These are phyloP conservation scores for Hippocampus guttulatus DNA, from an alignment of 2,113 vertebrate species.

Conservation along the genomic window DNA sequence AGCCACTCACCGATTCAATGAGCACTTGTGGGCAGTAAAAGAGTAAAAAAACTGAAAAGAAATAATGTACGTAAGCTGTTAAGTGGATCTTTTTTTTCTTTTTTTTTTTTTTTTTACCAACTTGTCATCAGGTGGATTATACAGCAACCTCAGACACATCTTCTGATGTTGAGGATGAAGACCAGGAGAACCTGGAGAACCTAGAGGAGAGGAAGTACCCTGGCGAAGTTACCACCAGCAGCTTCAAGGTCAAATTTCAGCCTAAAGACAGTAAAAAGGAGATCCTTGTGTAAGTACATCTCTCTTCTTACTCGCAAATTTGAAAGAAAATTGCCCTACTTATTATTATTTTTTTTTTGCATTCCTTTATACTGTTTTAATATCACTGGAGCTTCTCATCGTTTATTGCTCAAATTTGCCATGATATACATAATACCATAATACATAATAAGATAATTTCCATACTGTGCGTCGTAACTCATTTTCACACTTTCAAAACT, in stretches of 20 bases:
- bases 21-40: neutral
- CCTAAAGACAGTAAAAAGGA: slow-evolving; percentile 98
- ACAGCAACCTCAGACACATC: slow-evolving; percentile 88
- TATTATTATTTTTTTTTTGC: neutral
- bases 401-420: too few relatives aligned
- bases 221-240: slow-evolving; percentile 90
- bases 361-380: too few relatives aligned
- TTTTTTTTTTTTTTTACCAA: neutral
- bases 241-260: slow-evolving; percentile 92
- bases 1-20: neutral
- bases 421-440: too few relatives aligned
- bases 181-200: slow-evolving; percentile 85
- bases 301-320: neutral
- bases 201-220: slow-evolving; percentile 93
- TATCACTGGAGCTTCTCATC: neutral
- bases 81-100: too few relatives aligned
- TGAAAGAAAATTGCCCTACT: neutral
- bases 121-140: slow-evolving; percentile 78
- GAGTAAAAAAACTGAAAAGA: neutral
- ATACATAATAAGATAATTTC: too few relatives aligned
- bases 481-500: neutral
- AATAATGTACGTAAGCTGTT: neutral
- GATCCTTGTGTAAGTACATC: slow-evolving; percentile 85
- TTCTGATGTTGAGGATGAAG: slow-evolving; percentile 92
- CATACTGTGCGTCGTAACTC: too few relatives aligned